Evolutionary conservation across 2,113 vertebrate species (phyloP).

Genomic region (Seriola dumerili): DNA sequence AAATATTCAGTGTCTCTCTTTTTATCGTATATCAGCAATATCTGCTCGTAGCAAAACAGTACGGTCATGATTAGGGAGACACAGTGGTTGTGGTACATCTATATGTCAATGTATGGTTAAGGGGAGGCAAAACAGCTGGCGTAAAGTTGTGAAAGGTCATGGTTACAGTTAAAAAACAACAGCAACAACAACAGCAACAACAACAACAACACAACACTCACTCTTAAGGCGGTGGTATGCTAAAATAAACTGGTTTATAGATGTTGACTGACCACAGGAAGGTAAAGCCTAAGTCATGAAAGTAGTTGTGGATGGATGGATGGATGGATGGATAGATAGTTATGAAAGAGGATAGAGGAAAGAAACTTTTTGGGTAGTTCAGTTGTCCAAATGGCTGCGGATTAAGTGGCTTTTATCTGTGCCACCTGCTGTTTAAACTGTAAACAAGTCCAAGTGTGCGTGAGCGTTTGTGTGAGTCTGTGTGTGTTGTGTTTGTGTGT

Average conservation of each 20-base stretch:
- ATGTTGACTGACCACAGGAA: too few species aligned
- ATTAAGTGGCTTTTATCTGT: constrained; percentile 74
- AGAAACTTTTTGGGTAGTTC: constrained; percentile 42
- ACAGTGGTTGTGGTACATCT: neutral
- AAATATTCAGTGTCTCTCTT: neutral
- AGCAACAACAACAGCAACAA: too few species aligned
- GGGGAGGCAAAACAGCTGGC: too few species aligned
- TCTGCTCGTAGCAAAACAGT: neutral
- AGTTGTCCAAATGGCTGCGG: constrained; percentile 61
- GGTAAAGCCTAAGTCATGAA: too few species aligned
- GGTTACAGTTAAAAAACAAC: too few species aligned
- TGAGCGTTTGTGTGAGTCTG: constrained; percentile 17
- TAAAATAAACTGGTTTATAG: too few species aligned
- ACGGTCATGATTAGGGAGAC: neutral
- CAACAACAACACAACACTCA: too few species aligned
- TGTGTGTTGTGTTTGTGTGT: constrained; percentile 7
- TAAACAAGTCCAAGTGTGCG: constrained; percentile 68
- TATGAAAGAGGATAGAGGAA: neutral
- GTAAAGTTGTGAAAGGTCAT: too few species aligned
- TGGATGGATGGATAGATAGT: neutral
- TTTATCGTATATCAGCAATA: neutral
- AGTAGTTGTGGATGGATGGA: too few species aligned
- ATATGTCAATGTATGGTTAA: neutral
- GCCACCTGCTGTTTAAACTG: constrained; percentile 78
- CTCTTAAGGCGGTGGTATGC: too few species aligned